Percentiles rank a stretch among this genome's conserved stretches.
These are phyloP conservation scores for Acanthis flammea DNA, from an alignment of 2,797 vertebrate genomes.

Conservation along the genomic window DNA sequence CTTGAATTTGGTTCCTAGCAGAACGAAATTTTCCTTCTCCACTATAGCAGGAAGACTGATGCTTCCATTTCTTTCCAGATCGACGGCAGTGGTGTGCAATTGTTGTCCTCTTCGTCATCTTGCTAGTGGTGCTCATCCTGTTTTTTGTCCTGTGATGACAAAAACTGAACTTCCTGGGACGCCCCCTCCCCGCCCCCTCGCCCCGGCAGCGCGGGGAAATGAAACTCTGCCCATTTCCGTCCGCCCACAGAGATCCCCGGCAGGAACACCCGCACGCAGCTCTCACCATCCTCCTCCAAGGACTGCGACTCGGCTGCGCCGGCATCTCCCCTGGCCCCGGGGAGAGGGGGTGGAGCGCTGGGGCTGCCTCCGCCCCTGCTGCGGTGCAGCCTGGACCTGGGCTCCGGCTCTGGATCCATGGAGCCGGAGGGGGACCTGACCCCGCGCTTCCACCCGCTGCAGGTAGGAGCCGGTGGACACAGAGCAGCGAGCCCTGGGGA, in stretches of 20 bases:
- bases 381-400: not conserved
- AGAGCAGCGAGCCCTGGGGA: not conserved
- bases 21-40: not conserved
- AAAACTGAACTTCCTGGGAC: not conserved
- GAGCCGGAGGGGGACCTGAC: not conserved
- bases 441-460: not conserved
- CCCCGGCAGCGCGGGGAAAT: not conserved
- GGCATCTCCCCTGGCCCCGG: not conserved
- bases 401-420: not conserved
- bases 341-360: not conserved
- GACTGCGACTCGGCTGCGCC: not conserved
- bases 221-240: slow-evolving; percentile 6
- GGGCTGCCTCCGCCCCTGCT: not conserved
- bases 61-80: slow-evolving; percentile 79
- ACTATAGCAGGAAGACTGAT: not conserved
- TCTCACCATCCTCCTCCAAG: not conserved
- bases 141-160: slow-evolving; percentile 87
- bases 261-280: not conserved
- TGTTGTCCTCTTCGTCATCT: slow-evolving; percentile 84
- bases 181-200: not conserved
- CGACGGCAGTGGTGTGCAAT: slow-evolving; percentile 98
- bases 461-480: not conserved
- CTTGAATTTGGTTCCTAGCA: not conserved
- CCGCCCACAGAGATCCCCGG: slow-evolving; percentile 1
- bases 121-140: slow-evolving; percentile 89